Base-by-base conservation (phyloP, 2,888 invertebrate species). In the Margaritifera margaritifera region DNA sequence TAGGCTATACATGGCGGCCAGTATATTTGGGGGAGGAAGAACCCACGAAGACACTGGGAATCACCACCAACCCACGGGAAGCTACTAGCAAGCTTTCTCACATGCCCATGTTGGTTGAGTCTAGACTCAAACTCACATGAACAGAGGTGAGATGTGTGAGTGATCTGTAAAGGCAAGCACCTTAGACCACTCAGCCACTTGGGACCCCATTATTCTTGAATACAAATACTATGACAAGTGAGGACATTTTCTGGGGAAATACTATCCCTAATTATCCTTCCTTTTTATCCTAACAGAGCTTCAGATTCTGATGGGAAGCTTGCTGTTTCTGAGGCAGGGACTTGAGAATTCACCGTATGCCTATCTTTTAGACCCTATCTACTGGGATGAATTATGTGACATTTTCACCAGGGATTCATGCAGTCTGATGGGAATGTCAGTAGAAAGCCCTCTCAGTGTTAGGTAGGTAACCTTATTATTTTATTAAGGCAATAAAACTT, bases 361-460 rank as follows among this genome's bases (percentile, higher is more conserved):
- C 81, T 92, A 93, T 86, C 92, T 95, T 66, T 91, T 95, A 51
- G 94, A 94, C 81, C 92, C 93, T 19, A 93, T 94, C 69, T 92
- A 94, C 86, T 96, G 96, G 95, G 90, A 93, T 86, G 96, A 96
- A 86, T 94, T 95, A 24, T 94, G 94, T 78, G 98, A 98, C 88
- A 93, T 95, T 77, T 99, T 98, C 90, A 93, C 96, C 50, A 93
- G 94, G 83, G 98, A 98, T 91, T 96, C 98, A 22, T 98, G 98
- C 90, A 93, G 94, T 69, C 92, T 98, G 68, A 92, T 98, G 77
- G 96, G 97, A 0, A 93, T 98, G 80, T 97, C 95, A 84, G 94
- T 95, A 63, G 95, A 95, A 85, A 96, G 95, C 84, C 96, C 98
- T 42, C 92, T 99, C 67, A 95, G 96, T 71, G 96, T 97, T 80